Conservation (phyloP, 2,797 vertebrate species). For the Aulostomus chinensis region DNA sequence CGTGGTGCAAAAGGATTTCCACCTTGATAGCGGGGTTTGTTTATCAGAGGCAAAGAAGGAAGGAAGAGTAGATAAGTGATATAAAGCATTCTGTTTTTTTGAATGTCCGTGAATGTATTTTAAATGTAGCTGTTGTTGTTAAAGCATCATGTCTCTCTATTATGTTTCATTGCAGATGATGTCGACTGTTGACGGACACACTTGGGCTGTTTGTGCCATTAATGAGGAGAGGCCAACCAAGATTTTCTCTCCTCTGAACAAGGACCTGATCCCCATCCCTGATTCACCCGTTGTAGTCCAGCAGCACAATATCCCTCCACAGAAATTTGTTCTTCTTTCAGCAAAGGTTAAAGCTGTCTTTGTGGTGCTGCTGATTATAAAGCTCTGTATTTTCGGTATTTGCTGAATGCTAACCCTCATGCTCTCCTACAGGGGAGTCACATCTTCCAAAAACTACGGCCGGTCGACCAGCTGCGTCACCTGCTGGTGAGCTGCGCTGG, state of each 20-base stretch:
- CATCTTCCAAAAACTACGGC: conserved; percentile 95
- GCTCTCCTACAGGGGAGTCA: conserved; percentile 87
- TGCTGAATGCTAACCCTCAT: background rate
- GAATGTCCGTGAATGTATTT: too few species aligned
- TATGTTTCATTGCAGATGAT: conserved; percentile 83
- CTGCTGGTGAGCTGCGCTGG: conserved; percentile 91
- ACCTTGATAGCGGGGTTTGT: too few species aligned
- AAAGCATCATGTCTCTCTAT: background rate
- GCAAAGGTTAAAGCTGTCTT: conserved; percentile 85
- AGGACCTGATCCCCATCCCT: conserved; percentile 89
- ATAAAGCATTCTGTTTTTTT: too few species aligned
- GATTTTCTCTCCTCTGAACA: conserved; percentile 89
- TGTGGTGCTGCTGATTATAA: too few species aligned
- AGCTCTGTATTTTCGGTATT: background rate
- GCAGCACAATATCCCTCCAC: conserved; percentile 90
- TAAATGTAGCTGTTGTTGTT: background rate
- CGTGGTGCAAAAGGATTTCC: background rate
- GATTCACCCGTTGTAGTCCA: conserved; percentile 93
- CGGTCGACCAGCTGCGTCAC: conserved; percentile 94
- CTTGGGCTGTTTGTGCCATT: conserved; percentile 93
- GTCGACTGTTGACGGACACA: conserved; percentile 91
- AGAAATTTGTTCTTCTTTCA: conserved; percentile 96
- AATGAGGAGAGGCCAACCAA: conserved; percentile 84
- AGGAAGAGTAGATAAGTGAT: too few species aligned
- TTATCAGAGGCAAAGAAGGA: too few species aligned